Evolutionary conservation across 1,140 invertebrate genomes (phyloP).

Genomic region (Araneus ventricosus): DNA sequence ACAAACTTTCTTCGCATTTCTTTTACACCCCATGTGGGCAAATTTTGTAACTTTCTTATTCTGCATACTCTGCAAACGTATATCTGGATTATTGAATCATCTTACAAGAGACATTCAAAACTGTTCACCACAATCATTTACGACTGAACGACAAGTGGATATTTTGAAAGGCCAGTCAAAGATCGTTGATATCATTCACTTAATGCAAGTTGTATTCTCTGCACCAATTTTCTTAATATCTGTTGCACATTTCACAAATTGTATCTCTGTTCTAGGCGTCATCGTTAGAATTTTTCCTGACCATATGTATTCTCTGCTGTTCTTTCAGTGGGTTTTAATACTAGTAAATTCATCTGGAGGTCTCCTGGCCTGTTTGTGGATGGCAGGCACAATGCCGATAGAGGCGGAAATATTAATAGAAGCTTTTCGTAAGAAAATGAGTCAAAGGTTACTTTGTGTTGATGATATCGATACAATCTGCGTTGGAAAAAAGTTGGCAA

Average conservation of each 20-base stretch:
- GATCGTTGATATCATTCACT: background rate
- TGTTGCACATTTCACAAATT: background rate
- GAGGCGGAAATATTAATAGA: background rate
- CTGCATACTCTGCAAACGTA: background rate
- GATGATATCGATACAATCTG: background rate
- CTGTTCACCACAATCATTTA: background rate
- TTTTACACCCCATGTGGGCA: background rate
- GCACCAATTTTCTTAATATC: background rate
- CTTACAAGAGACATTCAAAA: background rate
- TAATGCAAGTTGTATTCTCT: background rate
- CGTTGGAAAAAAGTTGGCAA: background rate
- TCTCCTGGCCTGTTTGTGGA: background rate
- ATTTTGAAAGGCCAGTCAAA: background rate
- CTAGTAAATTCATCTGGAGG: background rate
- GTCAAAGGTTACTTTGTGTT: background rate
- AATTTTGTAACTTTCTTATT: background rate
- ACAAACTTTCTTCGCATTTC: background rate
- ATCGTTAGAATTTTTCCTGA: background rate
- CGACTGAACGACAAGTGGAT: background rate
- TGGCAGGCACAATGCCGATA: background rate
- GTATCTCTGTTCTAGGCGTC: background rate
- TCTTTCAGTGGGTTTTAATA: background rate
- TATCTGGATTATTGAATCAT: background rate
- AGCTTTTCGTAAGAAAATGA: background rate
- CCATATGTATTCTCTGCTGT: background rate